Evolutionary conservation across 1,140 invertebrate species (phyloP), one percentile per base, ranked within the genome.

Genomic region (Cyphomyrmex costatus): DNA sequence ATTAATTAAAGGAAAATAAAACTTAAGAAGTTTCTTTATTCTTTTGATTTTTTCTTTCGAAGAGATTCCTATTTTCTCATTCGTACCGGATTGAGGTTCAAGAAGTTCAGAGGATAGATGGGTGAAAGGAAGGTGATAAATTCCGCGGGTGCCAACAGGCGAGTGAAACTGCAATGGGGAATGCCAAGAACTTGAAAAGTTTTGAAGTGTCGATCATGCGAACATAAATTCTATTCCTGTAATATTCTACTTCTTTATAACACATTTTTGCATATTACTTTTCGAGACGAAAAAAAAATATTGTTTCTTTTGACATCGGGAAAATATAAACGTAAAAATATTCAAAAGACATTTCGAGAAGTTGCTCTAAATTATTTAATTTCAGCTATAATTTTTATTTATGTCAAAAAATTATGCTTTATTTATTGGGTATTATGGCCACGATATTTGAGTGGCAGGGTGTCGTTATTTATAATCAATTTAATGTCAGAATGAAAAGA

Each of bases 101-200:
- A 78, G 36, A 65, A 65, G 58, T 78, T 58, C 21, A 19, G 53
- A 76, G 24, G n/a, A 58, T 6, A 12, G 10, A 65, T 1, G 21
- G n/a, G 42, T 65, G 60, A 78, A 78, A 78, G 12, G 24, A 65
- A 49, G 19, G 76, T 65, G 76, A 78, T 78, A 78, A 78, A 78
- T 78, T 78, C 76, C 76, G 36, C 19, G 12, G 36, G 27, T 49
- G 36, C 58, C 74, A 78, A 78, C 56, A 46, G 24, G 16, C 56
- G 24, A 46, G 19, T 65, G 16, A 10, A 65, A 78, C 76, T 65
- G 58, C 76, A 42, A 61, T 30, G 1, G 56, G 19, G 19, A 63
- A 27, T 19, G 58, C 19, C 12, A 46, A 46, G 58, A 78, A 27
- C 56, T 63, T 42, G 33, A 46, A 36, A 61, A 78, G 60, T 78